Evolutionary conservation across 2,113 vertebrate genomes (phyloP).

Genomic region (Choloepus hoffmanni): DNA sequence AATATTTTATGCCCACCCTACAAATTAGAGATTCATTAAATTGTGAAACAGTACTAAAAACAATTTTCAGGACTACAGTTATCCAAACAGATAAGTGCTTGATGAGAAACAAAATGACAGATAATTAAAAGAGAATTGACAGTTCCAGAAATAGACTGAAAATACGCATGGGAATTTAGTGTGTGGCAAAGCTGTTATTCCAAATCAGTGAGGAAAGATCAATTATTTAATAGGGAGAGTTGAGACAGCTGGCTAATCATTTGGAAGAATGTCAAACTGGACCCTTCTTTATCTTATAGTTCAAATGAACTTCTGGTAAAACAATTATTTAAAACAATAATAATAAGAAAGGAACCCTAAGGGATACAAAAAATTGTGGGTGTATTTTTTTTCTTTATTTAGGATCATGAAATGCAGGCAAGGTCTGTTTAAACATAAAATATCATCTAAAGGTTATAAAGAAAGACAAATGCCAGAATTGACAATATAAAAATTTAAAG

Average conservation of each 20-base stretch:
- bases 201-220: constrained; percentile 38
- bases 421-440: neutral
- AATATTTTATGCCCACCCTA: neutral
- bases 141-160: constrained; percentile 64
- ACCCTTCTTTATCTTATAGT: neutral
- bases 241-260: constrained; percentile 2
- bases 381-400: constrained; percentile 4
- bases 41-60: constrained; percentile 39
- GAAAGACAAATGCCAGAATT: constrained; percentile 8
- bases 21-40: constrained; percentile 51
- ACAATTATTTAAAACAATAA: neutral
- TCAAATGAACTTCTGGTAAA: constrained; percentile 37
- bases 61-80: constrained; percentile 19
- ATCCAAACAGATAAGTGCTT: constrained; percentile 2
- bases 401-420: neutral
- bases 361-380: neutral
- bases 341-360: neutral
- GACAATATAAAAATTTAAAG: neutral
- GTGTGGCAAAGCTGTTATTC: constrained; percentile 51
- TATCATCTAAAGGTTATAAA: neutral
- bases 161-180: constrained; percentile 52
- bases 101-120: constrained; percentile 56
- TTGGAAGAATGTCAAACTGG: constrained; percentile 27
- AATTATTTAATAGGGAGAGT: constrained; percentile 70
- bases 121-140: constrained; percentile 50